phyloP scores from a whole-genome alignment of 2,797 vertebrate genomes.

The Rhinogobio ventralis region DNA sequence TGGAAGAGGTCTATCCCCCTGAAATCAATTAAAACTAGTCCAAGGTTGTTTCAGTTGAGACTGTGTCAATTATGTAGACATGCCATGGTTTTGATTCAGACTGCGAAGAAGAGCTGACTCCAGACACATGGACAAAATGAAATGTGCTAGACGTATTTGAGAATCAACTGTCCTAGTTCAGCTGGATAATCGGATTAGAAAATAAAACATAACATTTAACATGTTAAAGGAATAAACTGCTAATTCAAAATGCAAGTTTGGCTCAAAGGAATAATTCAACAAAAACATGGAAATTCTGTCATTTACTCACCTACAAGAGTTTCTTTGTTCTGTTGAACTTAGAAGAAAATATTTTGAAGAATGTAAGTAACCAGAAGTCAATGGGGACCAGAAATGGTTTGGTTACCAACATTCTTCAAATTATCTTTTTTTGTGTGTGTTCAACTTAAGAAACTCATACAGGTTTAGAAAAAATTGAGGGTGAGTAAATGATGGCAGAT shows the following conservation, averaged over 20 bases:
- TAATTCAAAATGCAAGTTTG: neutral
- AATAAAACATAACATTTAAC: neutral
- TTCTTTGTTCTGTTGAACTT: neutral
- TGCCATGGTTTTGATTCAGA: slow-evolving; percentile 1
- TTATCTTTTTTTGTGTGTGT: no score
- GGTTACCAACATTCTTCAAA: neutral
- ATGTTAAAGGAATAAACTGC: neutral
- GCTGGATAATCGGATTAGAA: neutral
- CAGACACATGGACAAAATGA: neutral
- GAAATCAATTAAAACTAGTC: slow-evolving; percentile 7
- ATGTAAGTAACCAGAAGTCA: neutral
- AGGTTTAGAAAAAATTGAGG: neutral
- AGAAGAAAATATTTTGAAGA: neutral
- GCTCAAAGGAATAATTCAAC: neutral
- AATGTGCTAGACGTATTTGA: slow-evolving; percentile 22
- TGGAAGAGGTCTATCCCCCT: slow-evolving; percentile 10
- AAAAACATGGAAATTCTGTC: neutral
- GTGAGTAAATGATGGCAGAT: neutral
- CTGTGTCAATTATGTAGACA: neutral
- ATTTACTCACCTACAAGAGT: neutral
- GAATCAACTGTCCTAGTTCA: neutral
- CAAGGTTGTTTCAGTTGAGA: slow-evolving; percentile 10
- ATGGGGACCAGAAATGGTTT: neutral
- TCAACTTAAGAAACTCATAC: neutral
- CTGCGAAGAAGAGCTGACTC: slow-evolving; percentile 3